Conservation (phyloP, 2,113 vertebrate genomes). For the Neotragus pygmaeus region DNA sequence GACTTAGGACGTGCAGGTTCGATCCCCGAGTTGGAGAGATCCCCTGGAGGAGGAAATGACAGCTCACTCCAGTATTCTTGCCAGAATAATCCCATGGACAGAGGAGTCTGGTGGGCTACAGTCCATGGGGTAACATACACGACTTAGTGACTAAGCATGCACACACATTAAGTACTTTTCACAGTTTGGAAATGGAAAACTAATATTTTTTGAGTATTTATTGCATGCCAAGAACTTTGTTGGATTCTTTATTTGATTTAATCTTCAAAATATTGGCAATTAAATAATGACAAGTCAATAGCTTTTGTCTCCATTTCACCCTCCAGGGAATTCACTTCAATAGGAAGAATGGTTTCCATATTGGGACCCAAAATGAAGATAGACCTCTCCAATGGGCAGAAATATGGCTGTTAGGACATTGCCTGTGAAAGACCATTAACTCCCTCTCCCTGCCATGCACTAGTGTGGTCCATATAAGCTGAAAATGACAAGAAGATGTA, state of each 20-base stretch:
- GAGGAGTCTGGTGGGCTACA: neutral
- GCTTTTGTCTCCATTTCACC: neutral
- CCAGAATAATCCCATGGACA: neutral
- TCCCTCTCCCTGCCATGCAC: neutral
- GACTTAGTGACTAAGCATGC: neutral
- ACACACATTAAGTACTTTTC: neutral
- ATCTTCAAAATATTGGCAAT: neutral
- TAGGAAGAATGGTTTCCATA: neutral
- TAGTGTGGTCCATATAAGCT: neutral
- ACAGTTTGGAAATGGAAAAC: neutral
- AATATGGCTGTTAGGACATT: neutral
- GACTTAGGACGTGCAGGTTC: neutral
- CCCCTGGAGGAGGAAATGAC: neutral
- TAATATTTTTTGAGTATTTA: neutral
- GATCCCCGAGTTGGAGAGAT: neutral
- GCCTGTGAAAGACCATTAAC: neutral
- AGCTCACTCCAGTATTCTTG: neutral
- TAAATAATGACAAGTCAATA: neutral
- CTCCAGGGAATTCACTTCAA: neutral
- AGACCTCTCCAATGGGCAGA: neutral
- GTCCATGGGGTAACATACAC: neutral
- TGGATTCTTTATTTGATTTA: conserved; percentile 47
- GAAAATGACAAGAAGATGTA: neutral
- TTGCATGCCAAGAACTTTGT: neutral
- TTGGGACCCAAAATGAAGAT: neutral